Evolutionary conservation across 2,797 vertebrate species (phyloP).

Genomic region (Erpetoichthys calabaricus): DNA sequence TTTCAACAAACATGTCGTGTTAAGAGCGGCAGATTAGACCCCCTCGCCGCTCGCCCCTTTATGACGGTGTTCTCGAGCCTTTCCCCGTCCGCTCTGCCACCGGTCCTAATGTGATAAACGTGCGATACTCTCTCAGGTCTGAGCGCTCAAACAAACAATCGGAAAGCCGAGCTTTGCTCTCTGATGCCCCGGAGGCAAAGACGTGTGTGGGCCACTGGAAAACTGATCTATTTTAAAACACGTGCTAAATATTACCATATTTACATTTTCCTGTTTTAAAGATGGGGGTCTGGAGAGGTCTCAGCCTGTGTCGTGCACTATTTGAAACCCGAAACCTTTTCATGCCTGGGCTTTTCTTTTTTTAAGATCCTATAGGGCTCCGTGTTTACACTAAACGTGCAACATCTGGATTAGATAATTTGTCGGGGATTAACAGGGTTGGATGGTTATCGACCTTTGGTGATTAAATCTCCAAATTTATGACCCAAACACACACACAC

Average conservation of each 20-base stretch:
- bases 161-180: slow-evolving; percentile 33
- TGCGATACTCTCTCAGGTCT: slow-evolving; percentile 5
- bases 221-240: slow-evolving; percentile 64
- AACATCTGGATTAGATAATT: slow-evolving; percentile 99
- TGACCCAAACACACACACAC: too few relatives aligned
- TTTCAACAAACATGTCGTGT: too few relatives aligned
- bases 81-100: background rate
- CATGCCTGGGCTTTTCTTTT: slow-evolving; percentile 77
- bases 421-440: slow-evolving; percentile 80
- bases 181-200: slow-evolving; percentile 39
- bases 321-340: slow-evolving; percentile 82
- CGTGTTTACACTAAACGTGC: slow-evolving; percentile 79
- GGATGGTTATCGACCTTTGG: slow-evolving; percentile 68
- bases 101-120: background rate
- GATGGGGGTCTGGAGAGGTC: slow-evolving; percentile 52
- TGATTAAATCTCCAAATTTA: slow-evolving; percentile 52
- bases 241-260: slow-evolving; percentile 68
- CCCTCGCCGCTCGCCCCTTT: background rate
- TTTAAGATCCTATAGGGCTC: slow-evolving; percentile 83
- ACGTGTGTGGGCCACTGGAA: slow-evolving; percentile 63
- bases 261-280: slow-evolving; percentile 68
- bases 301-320: slow-evolving; percentile 49
- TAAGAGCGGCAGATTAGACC: too few relatives aligned
- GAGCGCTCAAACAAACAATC: slow-evolving; percentile 34
- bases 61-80: slow-evolving; percentile 36